These are phyloP conservation scores for Falco naumanni DNA, from an alignment of 2,797 vertebrate genomes.

Conservation along the genomic window DNA sequence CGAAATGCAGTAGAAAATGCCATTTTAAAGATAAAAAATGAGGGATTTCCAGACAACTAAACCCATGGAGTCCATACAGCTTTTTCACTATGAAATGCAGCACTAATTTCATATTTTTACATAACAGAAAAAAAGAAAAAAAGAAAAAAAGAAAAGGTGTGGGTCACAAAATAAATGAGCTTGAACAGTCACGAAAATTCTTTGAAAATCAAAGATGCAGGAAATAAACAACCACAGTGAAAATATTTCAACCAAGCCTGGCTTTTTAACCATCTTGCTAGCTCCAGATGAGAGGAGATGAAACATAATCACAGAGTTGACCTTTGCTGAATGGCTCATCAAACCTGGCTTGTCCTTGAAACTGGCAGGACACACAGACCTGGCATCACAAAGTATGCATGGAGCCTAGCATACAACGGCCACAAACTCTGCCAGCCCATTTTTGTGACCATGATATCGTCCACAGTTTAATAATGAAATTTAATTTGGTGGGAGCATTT, in stretches of 20 bases:
- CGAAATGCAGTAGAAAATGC: not conserved
- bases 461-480: not conserved
- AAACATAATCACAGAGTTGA: not conserved
- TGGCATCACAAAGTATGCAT: rapidly evolving
- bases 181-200: not conserved
- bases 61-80: not conserved
- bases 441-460: not conserved
- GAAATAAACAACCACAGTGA: not conserved
- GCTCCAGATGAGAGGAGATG: not conserved
- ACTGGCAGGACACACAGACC: rapidly evolving
- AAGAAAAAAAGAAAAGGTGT: not conserved
- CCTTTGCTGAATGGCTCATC: not conserved
- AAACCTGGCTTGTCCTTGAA: not conserved
- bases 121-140: not conserved
- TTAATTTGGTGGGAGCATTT: not conserved
- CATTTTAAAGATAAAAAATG: not conserved
- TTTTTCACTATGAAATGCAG: not conserved
- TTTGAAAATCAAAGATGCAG: not conserved
- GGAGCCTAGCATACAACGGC: not conserved
- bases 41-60: not conserved
- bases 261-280: not conserved
- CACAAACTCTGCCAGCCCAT: not conserved
- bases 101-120: not conserved
- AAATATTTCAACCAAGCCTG: not conserved
- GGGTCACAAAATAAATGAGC: not conserved